Conservation (phyloP, 2,888 invertebrate genomes). For the Ganaspis brasiliensis region DNA sequence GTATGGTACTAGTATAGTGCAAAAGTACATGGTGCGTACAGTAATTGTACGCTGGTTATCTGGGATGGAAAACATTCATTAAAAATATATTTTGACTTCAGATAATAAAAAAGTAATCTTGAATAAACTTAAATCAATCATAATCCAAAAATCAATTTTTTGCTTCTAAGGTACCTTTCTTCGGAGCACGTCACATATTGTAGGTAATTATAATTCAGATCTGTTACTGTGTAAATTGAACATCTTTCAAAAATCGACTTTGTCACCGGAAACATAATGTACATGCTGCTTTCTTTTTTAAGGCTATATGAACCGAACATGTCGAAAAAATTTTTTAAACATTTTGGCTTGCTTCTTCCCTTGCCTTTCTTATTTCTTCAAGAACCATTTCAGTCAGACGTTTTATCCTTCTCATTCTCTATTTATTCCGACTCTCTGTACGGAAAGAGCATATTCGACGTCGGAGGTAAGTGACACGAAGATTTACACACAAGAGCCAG, state of each 20-base stretch:
- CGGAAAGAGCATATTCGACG: conserved; percentile 28
- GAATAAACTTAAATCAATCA: too few species aligned
- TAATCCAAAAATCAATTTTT: too few species aligned
- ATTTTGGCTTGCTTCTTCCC: background rate
- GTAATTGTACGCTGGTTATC: too few species aligned
- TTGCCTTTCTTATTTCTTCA: background rate
- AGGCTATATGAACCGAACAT: background rate
- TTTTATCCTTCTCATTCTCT: conserved; percentile 21
- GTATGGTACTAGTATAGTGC: too few species aligned
- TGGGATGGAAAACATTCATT: too few species aligned
- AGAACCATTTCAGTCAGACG: conserved; percentile 10
- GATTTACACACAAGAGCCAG: conserved; percentile 18
- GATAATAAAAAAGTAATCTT: too few species aligned
- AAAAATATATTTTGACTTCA: too few species aligned
- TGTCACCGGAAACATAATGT: background rate
- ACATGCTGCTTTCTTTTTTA: background rate
- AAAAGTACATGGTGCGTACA: too few species aligned
- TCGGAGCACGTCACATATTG: too few species aligned
- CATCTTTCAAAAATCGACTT: background rate
- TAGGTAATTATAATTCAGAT: too few species aligned
- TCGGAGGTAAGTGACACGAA: conserved; percentile 28
- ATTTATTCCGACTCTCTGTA: background rate
- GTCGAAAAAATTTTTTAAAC: background rate
- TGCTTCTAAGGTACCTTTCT: too few species aligned
- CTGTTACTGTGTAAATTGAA: too few species aligned